Percentiles rank a stretch among this genome's conserved stretches.
phyloP scores from a whole-genome alignment of 2,888 invertebrate species.

The Schizaphis graminum region DNA sequence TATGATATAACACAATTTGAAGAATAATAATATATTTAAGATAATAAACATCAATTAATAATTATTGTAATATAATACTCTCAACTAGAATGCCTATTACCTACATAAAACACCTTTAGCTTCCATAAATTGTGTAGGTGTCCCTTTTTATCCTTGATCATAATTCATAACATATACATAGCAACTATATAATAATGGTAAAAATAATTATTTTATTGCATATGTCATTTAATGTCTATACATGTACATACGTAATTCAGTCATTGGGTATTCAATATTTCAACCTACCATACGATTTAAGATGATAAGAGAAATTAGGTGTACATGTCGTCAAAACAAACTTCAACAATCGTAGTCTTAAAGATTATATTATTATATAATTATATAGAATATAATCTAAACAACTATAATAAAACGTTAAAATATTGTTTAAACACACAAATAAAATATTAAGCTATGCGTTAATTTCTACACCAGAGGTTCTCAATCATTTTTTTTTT shows the following conservation, averaged over 20 bases:
- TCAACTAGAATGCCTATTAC: neutral
- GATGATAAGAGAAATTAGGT: neutral
- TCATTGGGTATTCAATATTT: neutral
- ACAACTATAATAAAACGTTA: neutral
- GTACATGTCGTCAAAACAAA: neutral
- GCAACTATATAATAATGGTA: neutral
- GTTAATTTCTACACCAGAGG: conserved; percentile 1
- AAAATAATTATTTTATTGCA: neutral
- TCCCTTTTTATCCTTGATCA: conserved; percentile 44
- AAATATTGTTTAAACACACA: neutral
- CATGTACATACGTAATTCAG: neutral
- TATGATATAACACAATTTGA: neutral
- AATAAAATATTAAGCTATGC: neutral
- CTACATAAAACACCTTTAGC: neutral
- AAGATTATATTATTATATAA: neutral
- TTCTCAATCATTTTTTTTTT: neutral
- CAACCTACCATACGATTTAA: neutral
- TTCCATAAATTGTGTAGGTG: neutral
- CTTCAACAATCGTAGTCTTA: neutral
- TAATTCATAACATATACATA: conserved; percentile 6
- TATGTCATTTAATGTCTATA: neutral
- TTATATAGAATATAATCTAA: neutral
- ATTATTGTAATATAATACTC: neutral
- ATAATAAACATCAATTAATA: neutral
- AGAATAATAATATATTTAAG: neutral